A percentile compares a stretch with the other conserved stretches of the same genome.
These are phyloP conservation scores for Myrmecobius fasciatus DNA, from an alignment of 2,113 vertebrate genomes.

Conservation along the genomic window DNA sequence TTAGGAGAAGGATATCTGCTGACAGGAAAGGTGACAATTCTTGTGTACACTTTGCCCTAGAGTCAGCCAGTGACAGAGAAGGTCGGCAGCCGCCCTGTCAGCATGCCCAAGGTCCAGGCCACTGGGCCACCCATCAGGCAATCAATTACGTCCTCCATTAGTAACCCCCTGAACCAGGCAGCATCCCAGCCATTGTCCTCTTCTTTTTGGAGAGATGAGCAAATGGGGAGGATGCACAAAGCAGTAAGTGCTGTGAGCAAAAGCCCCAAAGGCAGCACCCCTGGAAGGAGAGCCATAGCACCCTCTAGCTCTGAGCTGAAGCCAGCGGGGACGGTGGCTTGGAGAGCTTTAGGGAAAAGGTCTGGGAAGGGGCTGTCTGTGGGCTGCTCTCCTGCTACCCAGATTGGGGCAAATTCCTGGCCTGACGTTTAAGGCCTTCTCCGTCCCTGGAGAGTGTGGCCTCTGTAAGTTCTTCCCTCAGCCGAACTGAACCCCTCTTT, in stretches of 20 bases:
- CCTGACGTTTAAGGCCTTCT: neutral
- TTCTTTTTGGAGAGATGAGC: neutral
- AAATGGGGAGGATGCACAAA: neutral
- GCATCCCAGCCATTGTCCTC: slow-evolving; percentile 63
- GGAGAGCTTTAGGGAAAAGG: neutral
- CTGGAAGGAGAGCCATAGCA: neutral
- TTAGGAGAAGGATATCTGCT: slow-evolving; percentile 70
- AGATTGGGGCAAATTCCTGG: no score
- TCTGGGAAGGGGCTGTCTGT: no score
- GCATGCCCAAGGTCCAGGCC: slow-evolving; percentile 63
- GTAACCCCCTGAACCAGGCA: slow-evolving; percentile 73
- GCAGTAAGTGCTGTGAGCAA: neutral
- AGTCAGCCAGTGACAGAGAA: slow-evolving; percentile 68
- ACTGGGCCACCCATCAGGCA: slow-evolving; percentile 63
- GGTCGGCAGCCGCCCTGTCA: slow-evolving; percentile 19
- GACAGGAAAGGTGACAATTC: slow-evolving; percentile 74
- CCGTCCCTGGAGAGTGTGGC: no score
- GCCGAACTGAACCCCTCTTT: neutral
- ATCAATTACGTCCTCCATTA: slow-evolving; percentile 72
- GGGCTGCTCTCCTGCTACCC: no score
- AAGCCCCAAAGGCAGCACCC: neutral
- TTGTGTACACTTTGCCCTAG: slow-evolving; percentile 63
- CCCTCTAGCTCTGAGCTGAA: neutral
- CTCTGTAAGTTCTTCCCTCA: neutral
- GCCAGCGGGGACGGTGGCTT: neutral